These are phyloP conservation scores for Mystacornis crossleyi DNA, from an alignment of 2,113 vertebrate species.

Conservation along the genomic window DNA sequence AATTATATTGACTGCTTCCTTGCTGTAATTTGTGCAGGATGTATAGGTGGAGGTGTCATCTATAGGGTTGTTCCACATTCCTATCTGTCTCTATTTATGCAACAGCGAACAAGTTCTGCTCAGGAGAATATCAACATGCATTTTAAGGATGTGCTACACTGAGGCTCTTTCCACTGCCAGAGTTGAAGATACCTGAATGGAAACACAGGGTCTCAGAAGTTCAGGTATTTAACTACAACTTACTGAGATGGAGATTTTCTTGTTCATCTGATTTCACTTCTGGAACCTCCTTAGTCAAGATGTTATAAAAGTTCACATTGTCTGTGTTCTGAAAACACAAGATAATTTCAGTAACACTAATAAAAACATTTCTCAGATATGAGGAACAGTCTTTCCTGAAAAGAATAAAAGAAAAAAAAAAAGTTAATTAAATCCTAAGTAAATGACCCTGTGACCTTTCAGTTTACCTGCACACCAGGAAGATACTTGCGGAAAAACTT, in stretches of 20 bases:
- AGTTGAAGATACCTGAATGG: background rate
- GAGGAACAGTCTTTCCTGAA: background rate
- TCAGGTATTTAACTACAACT: background rate
- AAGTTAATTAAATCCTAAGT: background rate
- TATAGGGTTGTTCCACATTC: slow-evolving; percentile 11
- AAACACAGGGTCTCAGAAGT: background rate
- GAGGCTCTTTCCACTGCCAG: background rate
- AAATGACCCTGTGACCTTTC: background rate
- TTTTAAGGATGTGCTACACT: background rate
- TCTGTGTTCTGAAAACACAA: slow-evolving; percentile 87
- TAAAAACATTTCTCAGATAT: background rate
- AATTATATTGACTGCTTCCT: background rate
- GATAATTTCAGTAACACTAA: background rate
- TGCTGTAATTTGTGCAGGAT: background rate
- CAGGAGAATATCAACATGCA: background rate
- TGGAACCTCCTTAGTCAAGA: slow-evolving; percentile 80
- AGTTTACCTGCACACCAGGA: background rate
- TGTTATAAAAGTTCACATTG: slow-evolving; percentile 97
- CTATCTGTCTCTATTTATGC: background rate
- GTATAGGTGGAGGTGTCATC: slow-evolving; percentile 19
- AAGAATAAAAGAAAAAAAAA: background rate
- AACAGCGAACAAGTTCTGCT: background rate
- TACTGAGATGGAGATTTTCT: slow-evolving; percentile 44
- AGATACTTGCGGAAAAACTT: background rate
- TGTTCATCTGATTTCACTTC: background rate